A percentile compares a stretch with the other conserved stretches of the same genome.
phyloP scores from a whole-genome alignment of 2,797 vertebrate genomes.

The Synanceia verrucosa region DNA sequence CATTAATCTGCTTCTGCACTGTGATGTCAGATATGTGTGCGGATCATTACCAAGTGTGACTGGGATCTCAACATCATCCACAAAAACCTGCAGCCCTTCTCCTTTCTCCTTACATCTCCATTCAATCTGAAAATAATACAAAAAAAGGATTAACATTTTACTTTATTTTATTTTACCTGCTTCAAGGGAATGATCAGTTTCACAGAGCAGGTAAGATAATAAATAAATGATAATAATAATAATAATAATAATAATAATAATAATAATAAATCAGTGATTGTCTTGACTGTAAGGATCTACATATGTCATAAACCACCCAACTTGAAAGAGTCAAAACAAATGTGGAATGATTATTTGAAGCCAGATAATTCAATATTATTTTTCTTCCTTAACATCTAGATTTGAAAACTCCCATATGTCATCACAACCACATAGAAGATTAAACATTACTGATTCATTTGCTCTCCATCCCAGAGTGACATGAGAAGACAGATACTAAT shows the following conservation, averaged over 20 bases:
- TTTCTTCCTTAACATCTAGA: no score
- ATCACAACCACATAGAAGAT: background rate
- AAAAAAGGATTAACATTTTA: no score
- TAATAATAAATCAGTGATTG: background rate
- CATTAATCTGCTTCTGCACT: no score
- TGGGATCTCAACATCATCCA: constrained; percentile 76
- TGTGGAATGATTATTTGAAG: background rate
- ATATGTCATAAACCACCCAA: background rate
- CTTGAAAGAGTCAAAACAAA: background rate
- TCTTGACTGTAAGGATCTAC: background rate
- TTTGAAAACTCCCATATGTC: background rate
- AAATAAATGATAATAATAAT: no score
- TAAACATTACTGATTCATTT: background rate
- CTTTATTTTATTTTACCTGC: background rate
- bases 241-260: no score
- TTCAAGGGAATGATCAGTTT: background rate
- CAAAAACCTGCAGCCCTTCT: constrained; percentile 77
- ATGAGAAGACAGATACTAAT: background rate
- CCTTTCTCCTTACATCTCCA: constrained; percentile 75
- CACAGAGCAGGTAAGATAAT: background rate
- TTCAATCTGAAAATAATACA: constrained; percentile 78
- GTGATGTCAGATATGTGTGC: no score
- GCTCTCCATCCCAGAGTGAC: background rate
- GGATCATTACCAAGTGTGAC: constrained; percentile 77
- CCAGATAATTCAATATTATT: background rate